Percentiles rank a stretch among this genome's conserved stretches.
These are phyloP conservation scores for Eupsilia transversa DNA, from an alignment of 2,888 invertebrate species.

Conservation along the genomic window DNA sequence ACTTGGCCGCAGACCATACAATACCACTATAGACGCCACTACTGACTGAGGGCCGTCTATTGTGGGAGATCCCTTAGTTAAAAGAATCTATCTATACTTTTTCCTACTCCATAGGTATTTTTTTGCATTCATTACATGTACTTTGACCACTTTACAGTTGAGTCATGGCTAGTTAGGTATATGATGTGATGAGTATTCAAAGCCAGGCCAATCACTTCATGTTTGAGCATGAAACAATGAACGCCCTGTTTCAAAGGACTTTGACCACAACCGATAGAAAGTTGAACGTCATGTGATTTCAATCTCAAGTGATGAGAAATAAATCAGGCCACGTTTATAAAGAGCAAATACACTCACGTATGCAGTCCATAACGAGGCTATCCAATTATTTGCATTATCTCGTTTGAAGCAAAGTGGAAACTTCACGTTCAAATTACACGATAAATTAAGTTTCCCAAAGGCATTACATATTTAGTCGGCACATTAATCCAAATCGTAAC, in stretches of 20 bases:
- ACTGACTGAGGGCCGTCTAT: too few species aligned
- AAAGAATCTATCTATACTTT: background rate
- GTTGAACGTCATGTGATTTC: conserved; percentile 34
- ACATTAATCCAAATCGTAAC: conserved; percentile 56
- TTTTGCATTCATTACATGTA: background rate
- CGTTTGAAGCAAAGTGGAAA: conserved; percentile 36
- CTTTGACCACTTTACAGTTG: background rate
- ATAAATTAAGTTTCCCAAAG: conserved; percentile 48
- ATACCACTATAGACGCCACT: too few species aligned
- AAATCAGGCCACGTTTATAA: conserved; percentile 29
- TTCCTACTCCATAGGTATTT: background rate
- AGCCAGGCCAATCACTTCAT: conserved; percentile 25
- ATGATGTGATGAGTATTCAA: conserved; percentile 6
- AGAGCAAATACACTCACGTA: conserved; percentile 37
- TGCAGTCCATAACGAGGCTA: conserved; percentile 21
- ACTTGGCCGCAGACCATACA: too few species aligned
- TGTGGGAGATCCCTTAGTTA: too few species aligned
- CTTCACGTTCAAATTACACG: conserved; percentile 38
- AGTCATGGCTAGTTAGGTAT: conserved; percentile 19
- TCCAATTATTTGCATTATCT: conserved; percentile 33
- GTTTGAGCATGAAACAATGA: conserved; percentile 28
- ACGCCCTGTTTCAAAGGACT: conserved; percentile 38
- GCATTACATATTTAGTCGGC: conserved; percentile 49
- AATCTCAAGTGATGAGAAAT: conserved; percentile 38
- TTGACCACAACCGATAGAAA: conserved; percentile 43